These are phyloP conservation scores for Callosobruchus maculatus DNA, from an alignment of 2,888 invertebrate genomes.

Conservation along the genomic window DNA sequence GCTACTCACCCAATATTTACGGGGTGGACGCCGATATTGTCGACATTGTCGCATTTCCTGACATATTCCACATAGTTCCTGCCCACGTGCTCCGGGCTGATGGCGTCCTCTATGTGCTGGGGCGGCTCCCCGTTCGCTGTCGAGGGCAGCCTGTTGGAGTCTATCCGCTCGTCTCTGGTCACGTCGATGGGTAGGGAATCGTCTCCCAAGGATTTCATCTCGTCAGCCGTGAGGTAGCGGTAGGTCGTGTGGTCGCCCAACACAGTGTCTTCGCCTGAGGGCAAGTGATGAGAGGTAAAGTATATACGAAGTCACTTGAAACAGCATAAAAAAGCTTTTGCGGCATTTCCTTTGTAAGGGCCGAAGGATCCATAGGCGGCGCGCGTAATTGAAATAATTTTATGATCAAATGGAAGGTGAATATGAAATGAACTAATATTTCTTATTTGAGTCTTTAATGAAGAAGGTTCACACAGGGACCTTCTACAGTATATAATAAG, in stretches of 20 bases:
- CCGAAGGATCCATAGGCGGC: too few species aligned
- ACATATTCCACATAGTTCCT: conserved; percentile 51
- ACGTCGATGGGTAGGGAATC: conserved; percentile 92
- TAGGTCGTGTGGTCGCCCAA: conserved; percentile 81
- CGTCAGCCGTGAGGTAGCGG: conserved; percentile 89
- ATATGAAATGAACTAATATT: too few species aligned
- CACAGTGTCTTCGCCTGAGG: conserved; percentile 83
- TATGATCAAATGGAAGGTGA: too few species aligned
- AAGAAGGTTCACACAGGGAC: too few species aligned
- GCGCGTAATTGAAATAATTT: too few species aligned
- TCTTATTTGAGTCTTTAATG: too few species aligned
- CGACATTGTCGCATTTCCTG: conserved; percentile 56
- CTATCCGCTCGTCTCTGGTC: conserved; percentile 83
- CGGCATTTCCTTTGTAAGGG: too few species aligned
- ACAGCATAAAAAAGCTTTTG: too few species aligned
- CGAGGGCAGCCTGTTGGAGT: conserved; percentile 60
- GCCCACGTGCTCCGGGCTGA: conserved; percentile 61
- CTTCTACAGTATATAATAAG: too few species aligned
- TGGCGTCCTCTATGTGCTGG: conserved; percentile 58
- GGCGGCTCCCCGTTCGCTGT: conserved; percentile 53
- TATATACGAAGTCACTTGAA: too few species aligned
- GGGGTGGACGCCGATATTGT: conserved; percentile 55
- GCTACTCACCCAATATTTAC: conserved; percentile 61
- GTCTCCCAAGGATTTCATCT: conserved; percentile 92
- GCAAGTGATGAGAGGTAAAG: not conserved